Evolutionary conservation across 2,888 invertebrate species (phyloP), one percentile per base, ranked within the genome.

Genomic region (Limenitis camilla): DNA sequence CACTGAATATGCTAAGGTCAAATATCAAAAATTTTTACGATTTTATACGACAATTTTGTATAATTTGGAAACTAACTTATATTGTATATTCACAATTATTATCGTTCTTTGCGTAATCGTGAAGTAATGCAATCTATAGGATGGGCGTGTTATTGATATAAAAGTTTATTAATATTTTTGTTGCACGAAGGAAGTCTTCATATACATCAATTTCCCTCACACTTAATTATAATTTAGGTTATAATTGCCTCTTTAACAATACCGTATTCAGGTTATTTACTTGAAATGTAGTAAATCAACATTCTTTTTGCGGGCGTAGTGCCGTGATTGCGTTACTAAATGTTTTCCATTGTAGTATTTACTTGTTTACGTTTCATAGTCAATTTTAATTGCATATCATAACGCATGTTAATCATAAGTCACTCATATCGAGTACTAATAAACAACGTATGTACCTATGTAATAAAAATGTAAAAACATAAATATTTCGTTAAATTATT

Each of bases 261-360:
- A 10, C 5, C 38, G 11, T 39, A 51, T 50, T 50, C 9, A 30
- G 43, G 42, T 40, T 27, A 53, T 49, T 38, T 10, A 28, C 32
- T 29, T 30, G 27, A 48, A 44, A 53, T 44, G 48, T 35, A 11
- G 42, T 40, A 48, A 49, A 53, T 49, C 43, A 40, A 48, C 43
- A 36, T 47, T 44, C 28, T 51, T 40, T 42, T 27, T 39, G 39
- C 40, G 40, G 53, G 53, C 44, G 53, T 49, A 44, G 53, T 53
- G 31, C 35, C 45, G 45, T 19, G 45, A 45, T 45, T 45, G 35
- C 45, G 45, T 30, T 45, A 38, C 10, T 8, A 36, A 6, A 10
- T 35, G 8, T 29, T 36, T 36, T 29, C 36, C 35, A 38, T 45
- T 38, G 11, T 36, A 36, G 9, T 11, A 36, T 11, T 45, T 45